Percentiles rank a stretch among this genome's conserved stretches.
Conservation (phyloP, 1,140 invertebrate genomes). For the Cyclargus thomasi region DNA sequence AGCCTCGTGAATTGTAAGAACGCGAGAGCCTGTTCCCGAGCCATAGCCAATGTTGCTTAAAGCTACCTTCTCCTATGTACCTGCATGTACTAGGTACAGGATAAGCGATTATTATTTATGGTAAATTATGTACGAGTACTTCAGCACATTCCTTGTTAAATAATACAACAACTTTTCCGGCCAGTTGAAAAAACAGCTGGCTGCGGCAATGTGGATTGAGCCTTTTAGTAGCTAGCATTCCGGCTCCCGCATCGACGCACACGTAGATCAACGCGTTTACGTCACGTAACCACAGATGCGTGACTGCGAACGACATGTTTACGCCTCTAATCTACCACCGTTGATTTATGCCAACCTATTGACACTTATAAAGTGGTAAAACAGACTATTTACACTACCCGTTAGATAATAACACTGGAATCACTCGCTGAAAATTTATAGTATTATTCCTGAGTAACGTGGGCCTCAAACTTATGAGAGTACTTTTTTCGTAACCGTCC, state of each 20-base stretch:
- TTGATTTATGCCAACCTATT: neutral
- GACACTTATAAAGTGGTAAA: slow-evolving; percentile 1
- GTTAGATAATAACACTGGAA: neutral
- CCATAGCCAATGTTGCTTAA: too few relatives aligned
- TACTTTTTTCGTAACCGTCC: too few relatives aligned
- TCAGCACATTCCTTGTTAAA: too few relatives aligned
- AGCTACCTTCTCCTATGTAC: too few relatives aligned
- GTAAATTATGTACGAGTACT: too few relatives aligned
- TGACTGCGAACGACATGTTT: neutral
- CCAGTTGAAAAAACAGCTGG: too few relatives aligned
- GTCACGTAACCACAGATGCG: slow-evolving; percentile 6
- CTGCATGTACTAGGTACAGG: too few relatives aligned
- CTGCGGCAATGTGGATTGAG: neutral
- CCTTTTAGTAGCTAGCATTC: neutral
- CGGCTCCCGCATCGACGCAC: neutral
- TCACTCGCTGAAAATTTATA: neutral
- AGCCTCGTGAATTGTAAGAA: too few relatives aligned
- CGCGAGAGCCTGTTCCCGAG: too few relatives aligned
- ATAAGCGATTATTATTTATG: too few relatives aligned
- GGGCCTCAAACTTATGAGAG: neutral
- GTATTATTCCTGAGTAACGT: neutral
- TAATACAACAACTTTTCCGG: too few relatives aligned
- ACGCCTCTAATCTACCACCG: neutral
- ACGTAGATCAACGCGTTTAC: slow-evolving; percentile 8
- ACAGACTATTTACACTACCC: neutral